Conservation (phyloP, 2,888 invertebrate genomes). For the Stenodema calcarata region DNA sequence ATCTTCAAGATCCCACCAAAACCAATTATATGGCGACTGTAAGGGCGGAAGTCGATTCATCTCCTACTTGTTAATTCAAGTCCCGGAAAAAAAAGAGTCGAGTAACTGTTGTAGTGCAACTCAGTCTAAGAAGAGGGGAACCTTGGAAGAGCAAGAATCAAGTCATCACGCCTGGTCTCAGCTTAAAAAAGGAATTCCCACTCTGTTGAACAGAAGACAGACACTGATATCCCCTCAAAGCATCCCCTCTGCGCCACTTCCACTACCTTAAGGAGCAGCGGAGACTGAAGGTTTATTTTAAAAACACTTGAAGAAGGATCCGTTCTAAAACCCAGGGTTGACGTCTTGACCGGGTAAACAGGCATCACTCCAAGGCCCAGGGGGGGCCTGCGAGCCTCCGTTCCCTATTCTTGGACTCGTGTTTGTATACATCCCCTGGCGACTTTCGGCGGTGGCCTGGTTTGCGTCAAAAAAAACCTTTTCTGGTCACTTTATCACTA, state of each 20-base stretch:
- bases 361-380: conserved; percentile 42
- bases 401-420: conserved; percentile 47
- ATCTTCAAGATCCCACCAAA: background rate
- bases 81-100: background rate
- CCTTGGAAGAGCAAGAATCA: background rate
- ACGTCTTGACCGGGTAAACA: conserved; percentile 51
- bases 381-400: conserved; percentile 2
- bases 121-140: background rate
- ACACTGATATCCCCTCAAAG: conserved; percentile 49
- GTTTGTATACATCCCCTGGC: conserved; percentile 46
- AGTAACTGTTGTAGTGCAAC: background rate
- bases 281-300: conserved; percentile 48
- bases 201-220: conserved; percentile 45
- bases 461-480: conserved; percentile 32
- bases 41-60: background rate
- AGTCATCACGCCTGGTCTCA: background rate
- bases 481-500: conserved; percentile 47
- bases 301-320: conserved; percentile 50
- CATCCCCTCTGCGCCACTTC: conserved; percentile 3
- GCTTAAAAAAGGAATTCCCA: conserved; percentile 22
- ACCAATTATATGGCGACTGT: background rate
- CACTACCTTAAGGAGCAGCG: background rate
- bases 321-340: conserved; percentile 43
- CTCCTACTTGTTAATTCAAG: background rate
- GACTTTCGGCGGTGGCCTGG: conserved; percentile 18